Conservation (phyloP, 1,140 invertebrate species). For the Atopsyche davidsoni region DNA sequence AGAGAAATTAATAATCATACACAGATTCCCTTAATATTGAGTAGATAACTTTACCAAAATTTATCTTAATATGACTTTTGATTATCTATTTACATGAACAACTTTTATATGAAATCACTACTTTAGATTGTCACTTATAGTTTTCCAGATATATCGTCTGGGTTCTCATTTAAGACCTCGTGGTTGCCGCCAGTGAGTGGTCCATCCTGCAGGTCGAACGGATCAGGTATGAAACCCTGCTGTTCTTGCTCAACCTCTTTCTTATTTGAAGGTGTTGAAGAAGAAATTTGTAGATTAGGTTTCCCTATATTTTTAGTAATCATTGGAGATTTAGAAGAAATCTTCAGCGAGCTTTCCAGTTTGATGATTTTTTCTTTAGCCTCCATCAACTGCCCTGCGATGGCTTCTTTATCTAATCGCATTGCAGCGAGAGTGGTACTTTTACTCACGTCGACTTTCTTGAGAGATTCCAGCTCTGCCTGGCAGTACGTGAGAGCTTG, state of each 20-base stretch:
- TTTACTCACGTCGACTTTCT: constrained; percentile 38
- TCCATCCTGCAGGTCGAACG: constrained; percentile 21
- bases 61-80: too few relatives aligned
- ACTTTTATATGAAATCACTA: too few relatives aligned
- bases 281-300: background rate
- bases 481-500: constrained; percentile 37
- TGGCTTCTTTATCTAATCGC: constrained; percentile 38
- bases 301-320: background rate
- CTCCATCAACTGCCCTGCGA: constrained; percentile 34
- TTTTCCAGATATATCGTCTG: too few relatives aligned
- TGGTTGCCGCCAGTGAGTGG: constrained; percentile 21
- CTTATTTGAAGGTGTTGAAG: background rate
- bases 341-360: constrained; percentile 11
- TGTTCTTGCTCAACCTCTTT: background rate
- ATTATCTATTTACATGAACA: too few relatives aligned
- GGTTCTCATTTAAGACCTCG: too few relatives aligned
- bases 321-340: background rate
- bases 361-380: constrained; percentile 31
- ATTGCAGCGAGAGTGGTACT: constrained; percentile 38
- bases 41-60: too few relatives aligned
- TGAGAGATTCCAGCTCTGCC: constrained; percentile 40
- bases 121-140: too few relatives aligned
- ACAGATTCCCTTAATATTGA: too few relatives aligned
- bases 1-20: too few relatives aligned
- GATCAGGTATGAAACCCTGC: background rate